phyloP scores from a whole-genome alignment of 2,888 invertebrate genomes.

The Chrysodeixis includens region DNA sequence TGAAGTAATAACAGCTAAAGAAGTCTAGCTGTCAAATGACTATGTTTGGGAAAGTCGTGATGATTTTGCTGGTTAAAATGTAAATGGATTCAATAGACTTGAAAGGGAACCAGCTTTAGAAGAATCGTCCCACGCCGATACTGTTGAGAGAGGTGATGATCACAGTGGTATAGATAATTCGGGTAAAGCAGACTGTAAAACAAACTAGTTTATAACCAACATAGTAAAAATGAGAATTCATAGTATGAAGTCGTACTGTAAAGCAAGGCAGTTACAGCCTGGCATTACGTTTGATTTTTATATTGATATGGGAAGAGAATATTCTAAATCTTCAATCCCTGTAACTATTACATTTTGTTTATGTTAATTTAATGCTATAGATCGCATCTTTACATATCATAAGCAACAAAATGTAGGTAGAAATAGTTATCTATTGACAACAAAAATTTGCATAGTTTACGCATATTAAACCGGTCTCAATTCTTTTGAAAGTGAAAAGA shows the following conservation, averaged over 20 bases:
- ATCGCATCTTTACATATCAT: slow-evolving; percentile 8
- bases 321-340: too few species aligned
- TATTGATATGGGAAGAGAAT: too few species aligned
- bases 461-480: slow-evolving; percentile 33
- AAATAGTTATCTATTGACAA: slow-evolving; percentile 23
- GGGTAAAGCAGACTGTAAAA: too few species aligned
- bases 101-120: neutral
- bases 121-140: neutral
- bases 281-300: too few species aligned
- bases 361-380: too few species aligned
- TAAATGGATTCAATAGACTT: neutral
- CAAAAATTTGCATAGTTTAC: slow-evolving; percentile 20
- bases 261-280: too few species aligned
- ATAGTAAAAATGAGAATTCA: too few species aligned
- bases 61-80: neutral
- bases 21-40: neutral
- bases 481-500: slow-evolving; percentile 36
- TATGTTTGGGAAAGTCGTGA: neutral
- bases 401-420: slow-evolving; percentile 10
- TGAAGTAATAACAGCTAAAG: neutral
- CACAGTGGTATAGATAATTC: neutral
- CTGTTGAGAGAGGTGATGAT: neutral
- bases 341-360: too few species aligned
- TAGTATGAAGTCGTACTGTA: too few species aligned
- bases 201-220: too few species aligned